Base-by-base conservation (phyloP, 37 sponge, comb jelly and placozoan species). In the Ephydatia muelleri region DNA sequence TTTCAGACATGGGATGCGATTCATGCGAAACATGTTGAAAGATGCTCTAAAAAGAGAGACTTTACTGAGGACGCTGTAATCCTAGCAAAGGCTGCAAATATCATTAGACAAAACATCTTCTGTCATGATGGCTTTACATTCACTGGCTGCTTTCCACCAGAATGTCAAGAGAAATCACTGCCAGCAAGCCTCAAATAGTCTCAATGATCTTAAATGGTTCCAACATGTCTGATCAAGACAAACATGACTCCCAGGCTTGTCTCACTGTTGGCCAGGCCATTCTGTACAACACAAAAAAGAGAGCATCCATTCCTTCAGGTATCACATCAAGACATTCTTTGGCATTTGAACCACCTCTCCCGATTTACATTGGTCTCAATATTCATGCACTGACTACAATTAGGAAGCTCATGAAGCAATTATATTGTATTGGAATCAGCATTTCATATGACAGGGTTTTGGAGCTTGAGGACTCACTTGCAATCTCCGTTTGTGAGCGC, bases 361-460 rank as follows among this genome's bases (percentile, higher is more conserved):
- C 35, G 34, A 36, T 76, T 38, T 75, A 84, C 27, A 75, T 72
- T 83, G 74, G 83, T 65, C 72, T 83, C 49, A 83, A 83, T 83
- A 70, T 83, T 30, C 83, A 83, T 72, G 43, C 23, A 43, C 35
- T 35, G 74, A 83, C 76, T 49, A 49, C 76, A 73, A 64, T 76
- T 76, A 84, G 74, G 76, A 84, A 73, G 75, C 76, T 84, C 67
- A 84, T 64, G 2, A 57, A 69, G 57, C 84, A 84, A 57, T 34
- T 75, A 49, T 64, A 75, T 74, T 65, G 57, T 28, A 84, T 84
- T 65, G 84, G 84, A 39, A 84, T 84, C 76, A 76, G 84, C 77
- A 84, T 84, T 84, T 84, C 84, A 39, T 84, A 84, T 84, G 84
- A 84, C 64, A 84, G 84, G 76, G 65, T 84, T 47, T 49, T 84